Percentiles rank a stretch among this genome's conserved stretches.
Evolutionary conservation across 1,140 invertebrate genomes (phyloP).

Genomic region (Philaenus spumarius): DNA sequence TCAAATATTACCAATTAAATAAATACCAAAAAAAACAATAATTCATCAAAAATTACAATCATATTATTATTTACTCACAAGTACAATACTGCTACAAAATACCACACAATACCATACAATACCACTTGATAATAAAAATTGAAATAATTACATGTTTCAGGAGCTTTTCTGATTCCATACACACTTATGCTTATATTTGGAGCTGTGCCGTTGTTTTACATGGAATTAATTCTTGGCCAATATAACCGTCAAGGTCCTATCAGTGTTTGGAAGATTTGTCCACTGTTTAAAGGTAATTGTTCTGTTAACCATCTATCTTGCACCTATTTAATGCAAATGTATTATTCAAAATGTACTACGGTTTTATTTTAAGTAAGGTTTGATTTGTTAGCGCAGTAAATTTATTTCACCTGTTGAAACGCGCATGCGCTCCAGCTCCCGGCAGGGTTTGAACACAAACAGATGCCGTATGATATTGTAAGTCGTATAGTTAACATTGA

Average conservation of each 20-base stretch:
- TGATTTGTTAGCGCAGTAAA: no score
- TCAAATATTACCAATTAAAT: no score
- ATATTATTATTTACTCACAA: neutral
- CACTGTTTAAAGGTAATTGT: slow-evolving; percentile 90
- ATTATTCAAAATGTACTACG: no score
- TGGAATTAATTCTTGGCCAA: slow-evolving; percentile 77
- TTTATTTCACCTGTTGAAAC: no score
- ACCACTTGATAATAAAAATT: neutral
- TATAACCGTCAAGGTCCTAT: slow-evolving; percentile 73
- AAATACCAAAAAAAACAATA: neutral
- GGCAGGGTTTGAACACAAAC: no score
- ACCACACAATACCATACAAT: no score
- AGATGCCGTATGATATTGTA: no score
- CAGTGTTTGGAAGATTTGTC: slow-evolving; percentile 77
- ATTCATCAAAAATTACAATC: neutral
- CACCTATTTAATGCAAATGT: no score
- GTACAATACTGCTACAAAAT: neutral
- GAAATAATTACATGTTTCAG: slow-evolving; percentile 43
- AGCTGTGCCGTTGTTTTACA: slow-evolving; percentile 79
- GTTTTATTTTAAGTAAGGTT: no score
- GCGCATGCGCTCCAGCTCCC: no score
- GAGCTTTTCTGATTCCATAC: slow-evolving; percentile 61
- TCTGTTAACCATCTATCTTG: no score
- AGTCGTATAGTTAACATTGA: no score
- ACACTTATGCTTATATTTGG: slow-evolving; percentile 65